Base-by-base conservation (phyloP, 2,888 invertebrate genomes). In the Teleiodes luculella region DNA sequence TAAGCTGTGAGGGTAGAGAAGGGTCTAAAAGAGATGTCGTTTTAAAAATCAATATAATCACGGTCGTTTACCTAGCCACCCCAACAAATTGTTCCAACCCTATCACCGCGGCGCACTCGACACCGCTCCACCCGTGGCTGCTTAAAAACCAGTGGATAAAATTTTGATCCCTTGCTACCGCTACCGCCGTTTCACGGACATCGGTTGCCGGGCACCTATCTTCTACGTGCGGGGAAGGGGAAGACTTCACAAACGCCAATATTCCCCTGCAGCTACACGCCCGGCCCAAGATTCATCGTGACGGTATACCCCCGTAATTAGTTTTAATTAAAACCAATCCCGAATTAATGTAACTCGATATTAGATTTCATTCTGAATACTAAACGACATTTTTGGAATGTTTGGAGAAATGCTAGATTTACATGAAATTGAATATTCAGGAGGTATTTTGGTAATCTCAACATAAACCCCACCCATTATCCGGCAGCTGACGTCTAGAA, bases 11-110 rank as follows among this genome's bases (percentile, higher is more conserved):
- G 33, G 49, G 49, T 31, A 46, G 64, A 62, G 62, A 67, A 68
- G 74, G 72, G 70, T 69, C 65, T 53, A 64, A 67, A 68, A 75
- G 67, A 78, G 76, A 80, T 75, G 74, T 80, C 74, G 71, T 78
- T 77, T 74, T 68, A 68, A 81, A 83, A 87, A 87, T 86, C 85
- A 82, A 88, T 86, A 85, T 76, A 86, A 86, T 86, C 82, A 80
- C 81, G 77, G 78, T 76, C 81, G 79, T 82, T 86, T 83, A 83
- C 79, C 78, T 76, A 79, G 71, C 76, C 79, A 76, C 86, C 86
- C 86, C 70, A 70, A 77, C 83, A 80, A 85, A 84, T 83, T 83
- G 82, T 80, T 67, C 73, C 76, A 83, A 83, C 84, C 86, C 83
- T 79, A 82, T 78, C 76, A 70, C 57, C 53, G 58, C 56, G 60